Evolutionary conservation across 2,113 vertebrate genomes (phyloP), one percentile per base, ranked within the genome.

Genomic region (Rhea pennata): DNA sequence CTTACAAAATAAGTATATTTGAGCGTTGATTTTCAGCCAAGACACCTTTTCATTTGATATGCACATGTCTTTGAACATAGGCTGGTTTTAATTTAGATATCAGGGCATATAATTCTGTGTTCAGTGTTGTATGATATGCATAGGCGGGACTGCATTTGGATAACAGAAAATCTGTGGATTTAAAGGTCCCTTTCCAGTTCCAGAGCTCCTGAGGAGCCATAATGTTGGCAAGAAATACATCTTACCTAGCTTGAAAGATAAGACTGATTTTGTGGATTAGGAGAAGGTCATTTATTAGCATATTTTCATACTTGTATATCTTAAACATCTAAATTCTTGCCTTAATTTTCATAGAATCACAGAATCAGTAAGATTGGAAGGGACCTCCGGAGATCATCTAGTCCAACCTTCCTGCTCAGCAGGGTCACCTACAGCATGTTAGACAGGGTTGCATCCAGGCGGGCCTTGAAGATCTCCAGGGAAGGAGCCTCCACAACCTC

Each of bases 81-180:
- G 22, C 14, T 42, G 8, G 15, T 65, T 71, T 56, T 4, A 74
- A 33, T 27, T 84, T 72, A 50, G 20, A 39, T 9, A 26, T 23
- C 1, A 0, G 92, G 54, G n/a, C 50, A 51, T 7, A 5, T 42
- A 39, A 56, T 17, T 66, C 51, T 64, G 23, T 4, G 1, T 16
- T 76, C 19, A 48, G 24, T 27, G 7, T 40, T 84, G 24, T 15
- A 3, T 9, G 12, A 46, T 36, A 31, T 2, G 15, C 46, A 17
- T 4, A 31, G 48, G 21, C 0, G 7, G 62, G 39, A 59, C 4
- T 83, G 14, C 13, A 53, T 0, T 2, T 12, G 19, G 36, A 14
- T 48, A 40, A 61, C 27, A 66, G 71, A 65, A 17, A 72, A 53
- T 39, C 62, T 42, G 15, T n/a, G 20, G 12, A 29, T 16, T 76